Evolutionary conservation across 2,113 vertebrate species (phyloP), one percentile per base, ranked within the genome.

Genomic region (Machaerirhynchus nigripectus): DNA sequence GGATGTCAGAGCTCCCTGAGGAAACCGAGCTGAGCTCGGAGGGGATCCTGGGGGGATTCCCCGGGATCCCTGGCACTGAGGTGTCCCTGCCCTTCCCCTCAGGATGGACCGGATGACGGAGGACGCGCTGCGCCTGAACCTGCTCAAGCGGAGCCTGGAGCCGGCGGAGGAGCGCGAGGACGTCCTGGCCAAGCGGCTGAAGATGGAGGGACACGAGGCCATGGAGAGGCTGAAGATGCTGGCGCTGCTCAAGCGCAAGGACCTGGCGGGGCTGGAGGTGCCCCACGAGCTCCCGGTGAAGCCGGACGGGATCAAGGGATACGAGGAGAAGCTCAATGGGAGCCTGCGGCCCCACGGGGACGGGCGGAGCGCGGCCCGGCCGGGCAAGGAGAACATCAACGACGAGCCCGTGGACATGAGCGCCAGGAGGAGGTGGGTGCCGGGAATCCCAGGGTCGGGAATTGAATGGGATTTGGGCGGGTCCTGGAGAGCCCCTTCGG

Each of bases 381-480:
- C 99, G 1, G 99, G 99, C 35, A 99, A 99, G 97, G 99, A 99
- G 96, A 99, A 99, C 97, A 99, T 99, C 59, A 97, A 97, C 33
- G 99, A 99, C 3, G 99, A 99, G 89, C 99, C 99, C 0, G 99
- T 99, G 97, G 99, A 99, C n/a, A 99, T 99, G 99, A 99, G 99
- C 11, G 98, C 99, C 13, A 98, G 99, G 89, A 98, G 99, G 91
- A 98, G 99, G 99, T 99, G 27, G 30, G 84, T 53, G 64, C 64
- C 0, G 18, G 64, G 3, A 77, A 13, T 33, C 18, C 27, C 6
- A 2, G 81, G 35, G 12, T 4, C 0, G 4, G 70, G 53, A 10
- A 3, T 27, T 10, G 1, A 7, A 4, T 14, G 61, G 35, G 35
- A 5, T 67, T 16, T 42, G 22, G 35, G n/a, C 7, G 5, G 10